Evolutionary conservation across 1,140 invertebrate species (phyloP).

Genomic region (Drosophila insularis): DNA sequence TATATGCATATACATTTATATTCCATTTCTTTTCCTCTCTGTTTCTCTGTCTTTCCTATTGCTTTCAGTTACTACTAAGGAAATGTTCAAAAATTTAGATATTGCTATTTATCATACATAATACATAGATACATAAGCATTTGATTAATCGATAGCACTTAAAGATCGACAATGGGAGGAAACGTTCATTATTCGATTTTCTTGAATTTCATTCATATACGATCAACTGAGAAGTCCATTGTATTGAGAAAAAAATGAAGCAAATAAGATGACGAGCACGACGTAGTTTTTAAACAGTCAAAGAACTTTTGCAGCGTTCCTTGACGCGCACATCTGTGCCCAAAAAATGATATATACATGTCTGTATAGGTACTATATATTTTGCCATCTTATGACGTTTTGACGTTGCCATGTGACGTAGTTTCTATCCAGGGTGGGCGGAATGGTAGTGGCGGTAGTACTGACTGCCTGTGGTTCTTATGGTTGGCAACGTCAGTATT

Average conservation of each 20-base stretch:
- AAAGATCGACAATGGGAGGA: no score
- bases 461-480: constrained; percentile 2
- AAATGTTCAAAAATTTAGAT: no score
- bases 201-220: no score
- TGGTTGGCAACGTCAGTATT: not conserved
- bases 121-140: no score
- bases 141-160: no score
- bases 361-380: not conserved
- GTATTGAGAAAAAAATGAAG: no score
- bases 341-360: not conserved
- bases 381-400: constrained; percentile 1
- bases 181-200: no score
- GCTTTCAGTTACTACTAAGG: not conserved
- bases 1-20: not conserved
- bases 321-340: not conserved
- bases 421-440: not conserved
- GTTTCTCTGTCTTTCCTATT: not conserved
- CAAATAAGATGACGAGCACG: no score
- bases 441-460: not conserved
- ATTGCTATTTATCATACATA: no score
- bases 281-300: no score
- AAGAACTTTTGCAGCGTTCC: not conserved
- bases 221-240: no score
- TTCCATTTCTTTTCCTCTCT: not conserved
- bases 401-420: not conserved